A percentile compares a stretch with the other conserved stretches of the same genome.
Conservation (phyloP, 2,113 vertebrate species). For the Eudyptes chrysolophus region DNA sequence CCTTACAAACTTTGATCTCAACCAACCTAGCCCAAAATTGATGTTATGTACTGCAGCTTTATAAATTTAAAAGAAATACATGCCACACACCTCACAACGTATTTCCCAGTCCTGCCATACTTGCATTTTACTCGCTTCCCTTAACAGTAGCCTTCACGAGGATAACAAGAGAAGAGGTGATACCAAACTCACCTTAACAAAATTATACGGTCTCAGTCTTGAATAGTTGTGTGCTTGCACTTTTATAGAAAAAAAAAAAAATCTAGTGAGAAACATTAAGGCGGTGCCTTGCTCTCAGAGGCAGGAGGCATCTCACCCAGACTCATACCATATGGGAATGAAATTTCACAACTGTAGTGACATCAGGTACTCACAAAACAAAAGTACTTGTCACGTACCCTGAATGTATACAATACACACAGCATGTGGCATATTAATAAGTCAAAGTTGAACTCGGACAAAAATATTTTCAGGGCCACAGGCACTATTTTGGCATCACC, state of each 20-base stretch:
- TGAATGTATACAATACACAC: rapidly evolving
- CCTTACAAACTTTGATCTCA: not conserved
- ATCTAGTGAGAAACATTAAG: not conserved
- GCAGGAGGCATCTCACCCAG: not conserved
- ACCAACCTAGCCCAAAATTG: too few relatives aligned
- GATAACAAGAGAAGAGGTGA: not conserved
- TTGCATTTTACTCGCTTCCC: not conserved
- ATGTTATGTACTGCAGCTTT: not conserved
- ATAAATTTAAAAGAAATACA: not conserved
- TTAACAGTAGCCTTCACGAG: not conserved
- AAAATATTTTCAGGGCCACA: not conserved
- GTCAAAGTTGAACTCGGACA: rapidly evolving
- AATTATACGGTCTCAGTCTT: not conserved
- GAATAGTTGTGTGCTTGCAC: not conserved
- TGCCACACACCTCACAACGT: not conserved
- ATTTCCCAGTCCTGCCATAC: not conserved
- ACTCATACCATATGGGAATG: not conserved
- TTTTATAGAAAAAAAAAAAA: not conserved
- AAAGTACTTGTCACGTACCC: not conserved
- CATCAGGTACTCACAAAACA: not conserved
- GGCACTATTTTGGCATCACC: not conserved
- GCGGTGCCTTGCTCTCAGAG: not conserved
- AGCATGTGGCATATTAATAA: not conserved
- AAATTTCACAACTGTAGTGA: not conserved
- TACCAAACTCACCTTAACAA: not conserved